Evolutionary conservation across 1,140 invertebrate species (phyloP), one percentile per base, ranked within the genome.

Genomic region (Hermetia illucens): DNA sequence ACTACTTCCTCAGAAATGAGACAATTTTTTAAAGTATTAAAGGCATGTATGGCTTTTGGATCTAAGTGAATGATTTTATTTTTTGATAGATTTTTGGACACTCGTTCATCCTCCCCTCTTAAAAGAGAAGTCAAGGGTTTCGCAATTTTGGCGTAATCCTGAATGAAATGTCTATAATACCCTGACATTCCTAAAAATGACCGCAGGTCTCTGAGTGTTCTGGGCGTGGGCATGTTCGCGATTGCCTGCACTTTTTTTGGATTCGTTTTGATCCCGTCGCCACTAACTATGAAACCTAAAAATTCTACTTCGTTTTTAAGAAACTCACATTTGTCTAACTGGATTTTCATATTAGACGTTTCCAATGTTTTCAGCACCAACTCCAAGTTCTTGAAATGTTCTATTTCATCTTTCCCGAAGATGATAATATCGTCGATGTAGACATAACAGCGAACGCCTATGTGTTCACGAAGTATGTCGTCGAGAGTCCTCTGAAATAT

Each of bases 301-400:
- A 38, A 46, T 38, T 42, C 25, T 16, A 43, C 15, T 31, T 55
- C 42, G 6, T 32, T 38, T 29, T 49, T 42, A 9, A 47, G 51
- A 42, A 69, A 67, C 20, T 58, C 37, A 34, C 52, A 60, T 47
- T 68, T 66, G 37, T 51, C 41, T 4, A 61, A 42, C 27, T 65
- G 67, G 4, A 69, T 47, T 33, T 62, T 68, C 4, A 71, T 44
- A 19, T 55, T 52, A 12, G 61, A 55, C n/a, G 46, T 35, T 18
- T 45, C 27, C 2, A 70, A 42, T 16, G 49, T 48, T n/a, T 52
- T 29, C 4, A 67, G 48, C 3, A 71, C 51, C 13, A 40, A 36
- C 8, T 40, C 16, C 1, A 69, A 20, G 22, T 62, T 43, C 16
- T 41, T 15, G 0, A 67, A 38, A 40, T 71, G 65, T 19, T 62